A percentile compares a stretch with the other conserved stretches of the same genome.
Evolutionary conservation across 2,797 vertebrate species (phyloP).

Genomic region (Siniperca undulata): DNA sequence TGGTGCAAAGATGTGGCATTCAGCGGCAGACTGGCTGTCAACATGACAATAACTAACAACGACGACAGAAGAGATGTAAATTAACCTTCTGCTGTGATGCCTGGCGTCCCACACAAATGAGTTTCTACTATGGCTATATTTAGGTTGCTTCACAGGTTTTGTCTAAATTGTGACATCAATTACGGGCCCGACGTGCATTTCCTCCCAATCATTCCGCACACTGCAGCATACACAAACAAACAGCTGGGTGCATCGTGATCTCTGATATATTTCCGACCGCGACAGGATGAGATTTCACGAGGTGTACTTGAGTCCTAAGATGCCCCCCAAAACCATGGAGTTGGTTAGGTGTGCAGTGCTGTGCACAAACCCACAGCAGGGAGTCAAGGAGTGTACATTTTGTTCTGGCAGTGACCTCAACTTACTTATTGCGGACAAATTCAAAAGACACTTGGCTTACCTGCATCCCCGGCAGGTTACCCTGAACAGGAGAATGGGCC

Average conservation of each 20-base stretch:
- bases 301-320: not conserved
- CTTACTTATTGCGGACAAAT: not conserved
- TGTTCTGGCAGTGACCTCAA: constrained; percentile 31
- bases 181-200: not conserved
- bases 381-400: constrained; percentile 26
- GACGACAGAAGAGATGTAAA: not conserved
- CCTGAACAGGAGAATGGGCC: constrained; percentile 94
- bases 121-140: not conserved
- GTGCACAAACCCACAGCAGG: constrained; percentile 31
- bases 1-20: not conserved
- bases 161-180: not conserved
- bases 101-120: not conserved
- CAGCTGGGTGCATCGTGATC: not conserved
- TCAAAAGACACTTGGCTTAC: constrained; percentile 77
- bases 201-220: not conserved
- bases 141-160: not conserved
- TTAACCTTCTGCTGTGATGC: not conserved
- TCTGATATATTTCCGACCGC: not conserved
- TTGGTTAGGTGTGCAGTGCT: not conserved
- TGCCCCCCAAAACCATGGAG: not conserved
- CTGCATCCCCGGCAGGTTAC: constrained; percentile 95
- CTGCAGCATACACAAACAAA: not conserved
- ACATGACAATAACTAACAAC: not conserved
- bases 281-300: not conserved
- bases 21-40: not conserved